Percentiles rank a stretch among this genome's conserved stretches.
These are phyloP conservation scores for Pseudanteris insignis DNA, from an alignment of 2,888 invertebrate genomes.

Conservation along the genomic window DNA sequence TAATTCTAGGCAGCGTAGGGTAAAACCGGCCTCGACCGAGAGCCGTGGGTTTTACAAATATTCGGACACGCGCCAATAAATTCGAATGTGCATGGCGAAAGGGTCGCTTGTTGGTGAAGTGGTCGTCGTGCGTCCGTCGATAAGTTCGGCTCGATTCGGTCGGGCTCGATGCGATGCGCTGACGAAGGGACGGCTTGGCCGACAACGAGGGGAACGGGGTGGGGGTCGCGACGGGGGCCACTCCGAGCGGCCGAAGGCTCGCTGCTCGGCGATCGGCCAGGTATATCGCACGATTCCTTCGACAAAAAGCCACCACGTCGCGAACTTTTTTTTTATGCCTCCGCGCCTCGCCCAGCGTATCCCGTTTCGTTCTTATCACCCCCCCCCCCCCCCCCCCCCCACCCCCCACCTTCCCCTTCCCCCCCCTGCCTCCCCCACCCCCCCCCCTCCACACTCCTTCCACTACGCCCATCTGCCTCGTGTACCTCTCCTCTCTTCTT, in stretches of 20 bases:
- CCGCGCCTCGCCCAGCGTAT: slow-evolving; percentile 1
- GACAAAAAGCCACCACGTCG: slow-evolving; percentile 40
- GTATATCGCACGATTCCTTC: slow-evolving; percentile 40
- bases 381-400: background rate
- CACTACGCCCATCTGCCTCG: too few species aligned
- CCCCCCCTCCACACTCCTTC: too few species aligned
- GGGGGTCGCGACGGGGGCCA: background rate
- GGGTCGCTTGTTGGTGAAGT: slow-evolving; percentile 63
- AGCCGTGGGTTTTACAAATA: slow-evolving; percentile 42
- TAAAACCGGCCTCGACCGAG: slow-evolving; percentile 7
- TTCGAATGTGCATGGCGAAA: slow-evolving; percentile 63
- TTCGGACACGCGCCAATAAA: slow-evolving; percentile 62
- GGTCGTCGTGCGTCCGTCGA: slow-evolving; percentile 53
- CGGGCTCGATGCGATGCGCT: slow-evolving; percentile 11
- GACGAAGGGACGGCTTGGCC: slow-evolving; percentile 35
- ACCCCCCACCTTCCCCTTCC: too few species aligned
- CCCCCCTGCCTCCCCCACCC: too few species aligned
- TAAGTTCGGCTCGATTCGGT: slow-evolving; percentile 32
- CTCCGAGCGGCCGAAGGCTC: slow-evolving; percentile 33
- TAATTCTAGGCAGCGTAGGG: slow-evolving; percentile 37
- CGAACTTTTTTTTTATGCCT: slow-evolving; percentile 6
- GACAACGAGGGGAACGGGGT: slow-evolving; percentile 18
- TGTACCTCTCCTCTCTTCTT: too few species aligned
- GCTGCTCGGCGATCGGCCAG: slow-evolving; percentile 44
- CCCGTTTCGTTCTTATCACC: slow-evolving; percentile 1